Conservation (phyloP, 2,797 vertebrate species). For the Manis crassicaudata region DNA sequence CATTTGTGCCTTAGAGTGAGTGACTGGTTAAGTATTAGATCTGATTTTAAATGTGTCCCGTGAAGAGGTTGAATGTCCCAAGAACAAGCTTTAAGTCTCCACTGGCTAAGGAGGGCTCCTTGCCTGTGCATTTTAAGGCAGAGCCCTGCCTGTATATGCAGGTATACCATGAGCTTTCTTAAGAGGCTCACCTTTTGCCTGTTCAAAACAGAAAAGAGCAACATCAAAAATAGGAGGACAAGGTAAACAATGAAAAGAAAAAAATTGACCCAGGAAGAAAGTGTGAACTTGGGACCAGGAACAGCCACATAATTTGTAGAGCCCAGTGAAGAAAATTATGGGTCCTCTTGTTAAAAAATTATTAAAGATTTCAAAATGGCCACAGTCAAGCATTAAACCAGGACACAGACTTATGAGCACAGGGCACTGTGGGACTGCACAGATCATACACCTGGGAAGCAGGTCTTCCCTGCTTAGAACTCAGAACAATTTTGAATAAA, state of each 20-base stretch:
- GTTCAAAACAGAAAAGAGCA: neutral
- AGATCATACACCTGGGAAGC: rapidly evolving
- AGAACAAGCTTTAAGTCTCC: neutral
- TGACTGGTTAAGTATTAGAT: neutral
- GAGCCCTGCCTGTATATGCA: neutral
- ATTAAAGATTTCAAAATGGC: neutral
- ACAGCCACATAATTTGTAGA: neutral
- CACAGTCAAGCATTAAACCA: neutral
- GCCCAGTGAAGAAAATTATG: neutral
- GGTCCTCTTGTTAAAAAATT: neutral
- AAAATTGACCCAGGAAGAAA: neutral
- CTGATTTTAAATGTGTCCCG: constrained; percentile 29
- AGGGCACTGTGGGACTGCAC: neutral
- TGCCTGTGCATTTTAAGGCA: neutral
- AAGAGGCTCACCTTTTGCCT: neutral
- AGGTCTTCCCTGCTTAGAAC: neutral
- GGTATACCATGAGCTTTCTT: neutral
- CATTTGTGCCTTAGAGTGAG: constrained; percentile 5
- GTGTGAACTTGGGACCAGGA: neutral
- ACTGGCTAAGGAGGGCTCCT: neutral
- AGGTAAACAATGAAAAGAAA: neutral
- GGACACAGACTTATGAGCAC: neutral
- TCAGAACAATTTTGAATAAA: neutral
- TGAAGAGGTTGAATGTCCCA: neutral
- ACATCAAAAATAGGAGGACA: neutral